Conservation (phyloP, 2,888 invertebrate genomes). For the Esperia sulphurella region DNA sequence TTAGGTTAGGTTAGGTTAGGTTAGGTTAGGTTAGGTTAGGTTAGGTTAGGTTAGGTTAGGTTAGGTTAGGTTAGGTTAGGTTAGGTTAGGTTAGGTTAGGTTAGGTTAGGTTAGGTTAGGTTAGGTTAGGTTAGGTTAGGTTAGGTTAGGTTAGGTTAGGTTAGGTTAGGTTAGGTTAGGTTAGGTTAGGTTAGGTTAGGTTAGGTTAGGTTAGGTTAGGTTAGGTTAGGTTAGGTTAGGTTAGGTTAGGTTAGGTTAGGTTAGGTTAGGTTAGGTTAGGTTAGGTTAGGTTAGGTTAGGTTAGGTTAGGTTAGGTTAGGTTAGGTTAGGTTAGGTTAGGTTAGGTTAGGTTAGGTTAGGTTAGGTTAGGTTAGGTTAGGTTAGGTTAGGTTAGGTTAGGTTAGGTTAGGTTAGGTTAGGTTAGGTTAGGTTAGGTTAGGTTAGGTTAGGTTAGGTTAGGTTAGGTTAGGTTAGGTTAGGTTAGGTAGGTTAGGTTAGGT, state of each 20-base stretch:
- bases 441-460: slow-evolving; percentile 1
- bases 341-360: not conserved
- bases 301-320: not conserved
- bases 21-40: slow-evolving; percentile 16
- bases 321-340: not conserved
- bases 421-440: not conserved
- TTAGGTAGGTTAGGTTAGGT: slow-evolving; percentile 4
- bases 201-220: slow-evolving; percentile 14
- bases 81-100: slow-evolving; percentile 11
- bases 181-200: slow-evolving; percentile 12
- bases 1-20: no score
- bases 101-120: slow-evolving; percentile 16
- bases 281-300: not conserved
- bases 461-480: slow-evolving; percentile 15
- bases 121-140: slow-evolving; percentile 17
- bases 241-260: not conserved
- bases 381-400: no score
- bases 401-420: no score
- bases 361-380: not conserved
- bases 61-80: slow-evolving; percentile 19
- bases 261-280: not conserved
- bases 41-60: slow-evolving; percentile 21
- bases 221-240: slow-evolving; percentile 11
- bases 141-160: slow-evolving; percentile 14
- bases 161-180: slow-evolving; percentile 14